Conservation (phyloP, 2,113 vertebrate species). For the Hippocampus zosterae region DNA sequence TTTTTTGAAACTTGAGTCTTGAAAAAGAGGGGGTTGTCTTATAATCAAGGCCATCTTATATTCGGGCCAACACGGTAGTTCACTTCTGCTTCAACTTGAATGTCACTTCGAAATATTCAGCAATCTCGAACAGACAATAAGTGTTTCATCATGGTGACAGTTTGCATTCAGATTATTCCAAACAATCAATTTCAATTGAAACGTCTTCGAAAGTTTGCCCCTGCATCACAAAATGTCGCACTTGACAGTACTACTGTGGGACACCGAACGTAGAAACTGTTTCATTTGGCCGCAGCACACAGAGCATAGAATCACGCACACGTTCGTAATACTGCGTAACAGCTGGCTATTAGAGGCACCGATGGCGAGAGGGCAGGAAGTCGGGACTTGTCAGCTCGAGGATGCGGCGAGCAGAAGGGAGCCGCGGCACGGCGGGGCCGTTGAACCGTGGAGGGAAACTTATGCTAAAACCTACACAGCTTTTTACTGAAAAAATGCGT, state of each 20-base stretch:
- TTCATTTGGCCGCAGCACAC: neutral
- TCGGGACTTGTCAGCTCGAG: constrained; percentile 14
- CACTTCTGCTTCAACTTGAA: no score
- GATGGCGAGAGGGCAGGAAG: constrained; percentile 17
- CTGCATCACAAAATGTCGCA: neutral
- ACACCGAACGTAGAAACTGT: neutral
- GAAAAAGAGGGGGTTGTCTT: no score
- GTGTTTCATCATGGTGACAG: neutral
- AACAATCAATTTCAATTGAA: neutral
- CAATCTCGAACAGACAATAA: neutral
- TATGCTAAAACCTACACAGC: neutral
- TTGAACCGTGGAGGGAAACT: neutral
- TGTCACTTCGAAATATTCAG: no score
- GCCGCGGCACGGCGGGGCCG: neutral
- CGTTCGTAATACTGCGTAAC: constrained; percentile 22
- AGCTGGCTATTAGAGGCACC: constrained; percentile 33
- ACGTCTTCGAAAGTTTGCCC: neutral
- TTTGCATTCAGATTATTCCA: neutral
- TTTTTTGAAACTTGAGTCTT: no score
- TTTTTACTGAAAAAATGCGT: neutral
- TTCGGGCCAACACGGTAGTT: no score
- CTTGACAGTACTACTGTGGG: neutral
- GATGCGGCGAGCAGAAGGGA: constrained; percentile 21
- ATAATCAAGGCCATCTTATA: no score
- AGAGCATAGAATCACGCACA: constrained; percentile 5